phyloP scores from a whole-genome alignment of 2,888 invertebrate species.

The Lacanobia wlatinum region DNA sequence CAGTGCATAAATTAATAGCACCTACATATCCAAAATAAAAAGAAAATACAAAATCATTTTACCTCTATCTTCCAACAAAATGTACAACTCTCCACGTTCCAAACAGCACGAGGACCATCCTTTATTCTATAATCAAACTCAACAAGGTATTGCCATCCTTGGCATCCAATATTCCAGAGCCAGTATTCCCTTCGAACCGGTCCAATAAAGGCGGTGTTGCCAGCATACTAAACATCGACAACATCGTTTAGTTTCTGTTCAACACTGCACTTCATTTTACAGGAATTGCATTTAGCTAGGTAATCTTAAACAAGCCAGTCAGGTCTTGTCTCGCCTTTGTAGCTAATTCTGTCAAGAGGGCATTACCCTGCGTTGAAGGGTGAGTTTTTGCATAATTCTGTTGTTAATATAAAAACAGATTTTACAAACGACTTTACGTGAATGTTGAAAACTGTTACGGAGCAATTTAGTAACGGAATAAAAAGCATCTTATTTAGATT shows the following conservation, averaged over 20 bases:
- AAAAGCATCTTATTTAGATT: too few species aligned
- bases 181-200: slow-evolving; percentile 28
- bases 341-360: slow-evolving; percentile 11
- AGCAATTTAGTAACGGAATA: too few species aligned
- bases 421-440: too few species aligned
- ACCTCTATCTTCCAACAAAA: neutral
- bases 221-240: slow-evolving; percentile 45
- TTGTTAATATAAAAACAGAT: too few species aligned
- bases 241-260: slow-evolving; percentile 46
- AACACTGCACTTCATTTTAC: slow-evolving; percentile 44
- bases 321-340: slow-evolving; percentile 39
- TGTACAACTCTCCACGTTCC: neutral
- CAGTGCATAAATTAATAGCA: too few species aligned
- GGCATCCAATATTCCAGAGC: slow-evolving; percentile 44
- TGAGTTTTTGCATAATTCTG: too few species aligned
- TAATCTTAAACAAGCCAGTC: slow-evolving; percentile 45
- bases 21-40: too few species aligned
- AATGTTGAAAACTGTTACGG: too few species aligned
- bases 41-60: too few species aligned
- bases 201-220: slow-evolving; percentile 34
- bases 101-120: neutral
- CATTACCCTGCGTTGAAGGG: slow-evolving; percentile 18
- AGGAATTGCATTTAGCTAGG: slow-evolving; percentile 37
- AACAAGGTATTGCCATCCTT: slow-evolving; percentile 2
- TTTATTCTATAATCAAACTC: slow-evolving; percentile 11